phyloP scores from a whole-genome alignment of 2,113 vertebrate species.

The Ivindomyrus marchei region DNA sequence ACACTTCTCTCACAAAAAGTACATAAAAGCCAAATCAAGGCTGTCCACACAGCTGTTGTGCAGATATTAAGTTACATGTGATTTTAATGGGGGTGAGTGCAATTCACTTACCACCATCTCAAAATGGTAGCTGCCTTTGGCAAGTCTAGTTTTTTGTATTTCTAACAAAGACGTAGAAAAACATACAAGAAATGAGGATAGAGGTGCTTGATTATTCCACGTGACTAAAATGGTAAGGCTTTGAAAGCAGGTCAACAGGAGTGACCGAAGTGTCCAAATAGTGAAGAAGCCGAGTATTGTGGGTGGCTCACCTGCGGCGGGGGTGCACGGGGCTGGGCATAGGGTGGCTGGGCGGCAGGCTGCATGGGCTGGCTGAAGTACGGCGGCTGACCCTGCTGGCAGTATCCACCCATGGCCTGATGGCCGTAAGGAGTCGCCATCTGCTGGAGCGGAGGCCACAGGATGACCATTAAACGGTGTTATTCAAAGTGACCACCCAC shows the following conservation, averaged over 20 bases:
- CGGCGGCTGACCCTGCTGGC: slow-evolving; percentile 80
- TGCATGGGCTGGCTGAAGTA: slow-evolving; percentile 90
- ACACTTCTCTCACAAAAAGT: not conserved
- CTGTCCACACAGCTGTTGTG: not conserved
- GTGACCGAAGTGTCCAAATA: not conserved
- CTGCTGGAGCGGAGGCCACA: slow-evolving; percentile 58
- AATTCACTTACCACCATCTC: not conserved
- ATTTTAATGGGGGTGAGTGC: not conserved
- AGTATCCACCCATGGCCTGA: slow-evolving; percentile 77
- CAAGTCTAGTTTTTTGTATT: not conserved
- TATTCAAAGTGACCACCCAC: not conserved
- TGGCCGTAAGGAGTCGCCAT: slow-evolving; percentile 86
- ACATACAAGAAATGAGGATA: not conserved
- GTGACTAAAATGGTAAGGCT: not conserved
- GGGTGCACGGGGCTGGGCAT: slow-evolving; percentile 78
- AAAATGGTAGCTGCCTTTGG: not conserved
- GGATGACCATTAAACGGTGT: not conserved
- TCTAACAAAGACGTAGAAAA: not conserved
- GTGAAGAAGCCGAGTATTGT: not conserved
- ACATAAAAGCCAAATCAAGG: not conserved
- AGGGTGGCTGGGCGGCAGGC: slow-evolving; percentile 72
- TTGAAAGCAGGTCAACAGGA: not conserved
- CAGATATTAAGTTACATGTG: not conserved
- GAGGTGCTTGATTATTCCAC: not conserved
- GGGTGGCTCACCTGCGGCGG: slow-evolving; percentile 77